A percentile compares a stretch with the other conserved stretches of the same genome.
Conservation (phyloP, 2,888 invertebrate genomes). For the Penaeus monodon region DNA sequence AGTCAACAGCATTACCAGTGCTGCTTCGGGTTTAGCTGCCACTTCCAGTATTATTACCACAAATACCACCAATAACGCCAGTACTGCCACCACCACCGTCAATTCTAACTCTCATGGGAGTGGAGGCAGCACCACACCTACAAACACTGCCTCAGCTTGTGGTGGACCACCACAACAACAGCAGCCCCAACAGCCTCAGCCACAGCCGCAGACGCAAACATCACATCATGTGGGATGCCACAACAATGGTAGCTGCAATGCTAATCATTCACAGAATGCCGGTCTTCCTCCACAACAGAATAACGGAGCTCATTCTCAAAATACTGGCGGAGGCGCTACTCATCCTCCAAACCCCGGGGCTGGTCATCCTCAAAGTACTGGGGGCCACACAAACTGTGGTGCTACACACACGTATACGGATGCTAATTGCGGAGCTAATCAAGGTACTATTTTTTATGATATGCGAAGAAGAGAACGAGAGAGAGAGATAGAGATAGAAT, state of each 20-base stretch:
- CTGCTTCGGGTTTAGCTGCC: constrained; percentile 35
- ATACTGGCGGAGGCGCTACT: too few relatives aligned
- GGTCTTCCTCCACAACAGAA: constrained; percentile 17
- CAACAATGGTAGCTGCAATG: not conserved
- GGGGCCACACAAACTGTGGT: too few relatives aligned
- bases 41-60: constrained; percentile 12
- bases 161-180: constrained; percentile 34
- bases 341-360: too few relatives aligned
- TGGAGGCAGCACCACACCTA: constrained; percentile 25
- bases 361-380: too few relatives aligned
- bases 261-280: constrained; percentile 1
- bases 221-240: constrained; percentile 42
- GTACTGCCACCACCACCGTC: constrained; percentile 10
- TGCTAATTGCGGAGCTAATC: too few relatives aligned
- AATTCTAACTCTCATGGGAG: constrained; percentile 21
- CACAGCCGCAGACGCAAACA: constrained; percentile 12
- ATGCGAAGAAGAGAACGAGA: too few relatives aligned
- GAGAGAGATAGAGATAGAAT: too few relatives aligned
- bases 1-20: constrained; percentile 60
- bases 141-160: constrained; percentile 33
- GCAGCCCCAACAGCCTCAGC: constrained; percentile 19
- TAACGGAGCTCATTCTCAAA: too few relatives aligned
- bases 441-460: too few relatives aligned
- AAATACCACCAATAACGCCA: not conserved
- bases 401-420: too few relatives aligned